Evolutionary conservation across 2,888 invertebrate genomes (phyloP).

Genomic region (Tridacna crocea): DNA sequence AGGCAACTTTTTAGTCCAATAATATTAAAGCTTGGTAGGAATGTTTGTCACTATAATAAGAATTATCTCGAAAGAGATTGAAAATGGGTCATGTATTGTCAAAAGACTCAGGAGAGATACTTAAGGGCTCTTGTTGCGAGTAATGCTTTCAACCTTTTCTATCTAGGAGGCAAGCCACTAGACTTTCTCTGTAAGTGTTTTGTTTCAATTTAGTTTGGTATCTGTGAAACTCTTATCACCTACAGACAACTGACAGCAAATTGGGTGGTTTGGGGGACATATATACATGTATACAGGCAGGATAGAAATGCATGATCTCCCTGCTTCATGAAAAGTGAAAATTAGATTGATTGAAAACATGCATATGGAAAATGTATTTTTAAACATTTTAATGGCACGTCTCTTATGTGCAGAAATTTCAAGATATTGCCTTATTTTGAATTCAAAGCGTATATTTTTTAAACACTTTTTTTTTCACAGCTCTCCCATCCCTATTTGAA

Average conservation of each 20-base stretch:
- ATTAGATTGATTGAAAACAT: neutral
- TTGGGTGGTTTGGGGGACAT: neutral
- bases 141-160: neutral
- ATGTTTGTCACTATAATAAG: no score
- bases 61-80: neutral
- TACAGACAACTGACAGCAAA: neutral
- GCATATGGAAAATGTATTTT: neutral
- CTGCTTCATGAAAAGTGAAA: neutral
- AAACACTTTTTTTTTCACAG: no score
- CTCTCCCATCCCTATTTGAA: no score
- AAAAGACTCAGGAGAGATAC: no score
- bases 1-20: no score
- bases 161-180: conserved; percentile 14
- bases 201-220: neutral
- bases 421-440: no score
- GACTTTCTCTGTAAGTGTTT: conserved; percentile 7
- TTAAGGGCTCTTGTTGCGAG: neutral
- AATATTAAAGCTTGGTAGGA: no score
- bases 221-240: neutral
- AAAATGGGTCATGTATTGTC: no score
- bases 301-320: no score
- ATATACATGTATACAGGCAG: no score
- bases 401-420: no score
- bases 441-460: no score
- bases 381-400: neutral